Evolutionary conservation across 2,113 vertebrate genomes (phyloP).

Genomic region (Cygnus buccinator): DNA sequence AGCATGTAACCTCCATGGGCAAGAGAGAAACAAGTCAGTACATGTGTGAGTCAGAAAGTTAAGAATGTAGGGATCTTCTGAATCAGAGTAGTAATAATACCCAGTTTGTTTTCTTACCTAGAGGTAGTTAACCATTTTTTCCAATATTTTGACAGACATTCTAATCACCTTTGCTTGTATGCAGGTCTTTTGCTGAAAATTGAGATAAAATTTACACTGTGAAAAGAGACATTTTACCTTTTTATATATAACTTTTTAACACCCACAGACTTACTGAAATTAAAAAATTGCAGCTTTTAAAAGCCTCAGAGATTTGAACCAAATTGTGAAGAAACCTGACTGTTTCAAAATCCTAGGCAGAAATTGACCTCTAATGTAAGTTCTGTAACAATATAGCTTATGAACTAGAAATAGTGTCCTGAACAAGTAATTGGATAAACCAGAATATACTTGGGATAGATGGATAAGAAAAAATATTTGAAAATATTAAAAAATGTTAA

Average conservation of each 20-base stretch:
- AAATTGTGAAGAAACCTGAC: not conserved
- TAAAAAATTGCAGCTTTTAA: not conserved
- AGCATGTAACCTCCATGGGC: not conserved
- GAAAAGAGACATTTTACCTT: not conserved
- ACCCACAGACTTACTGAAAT: not conserved
- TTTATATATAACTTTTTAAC: not conserved
- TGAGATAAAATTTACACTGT: not conserved
- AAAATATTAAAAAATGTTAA: not conserved
- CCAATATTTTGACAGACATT: not conserved
- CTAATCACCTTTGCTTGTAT: not conserved
- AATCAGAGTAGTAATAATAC: not conserved
- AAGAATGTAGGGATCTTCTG: not conserved
- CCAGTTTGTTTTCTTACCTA: not conserved
- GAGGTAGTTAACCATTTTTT: conserved; percentile 3
- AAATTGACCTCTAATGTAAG: not conserved
- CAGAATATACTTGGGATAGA: not conserved
- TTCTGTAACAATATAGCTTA: not conserved
- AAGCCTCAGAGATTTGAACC: not conserved
- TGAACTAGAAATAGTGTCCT: not conserved
- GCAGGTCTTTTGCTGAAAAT: not conserved
- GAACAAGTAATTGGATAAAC: not conserved
- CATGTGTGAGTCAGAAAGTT: conserved; percentile 4
- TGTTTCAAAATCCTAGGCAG: not conserved
- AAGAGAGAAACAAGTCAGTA: not conserved
- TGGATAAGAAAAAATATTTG: not conserved